Evolutionary conservation across 2,113 vertebrate genomes (phyloP).

Genomic region (Rhadina sibilatrix): DNA sequence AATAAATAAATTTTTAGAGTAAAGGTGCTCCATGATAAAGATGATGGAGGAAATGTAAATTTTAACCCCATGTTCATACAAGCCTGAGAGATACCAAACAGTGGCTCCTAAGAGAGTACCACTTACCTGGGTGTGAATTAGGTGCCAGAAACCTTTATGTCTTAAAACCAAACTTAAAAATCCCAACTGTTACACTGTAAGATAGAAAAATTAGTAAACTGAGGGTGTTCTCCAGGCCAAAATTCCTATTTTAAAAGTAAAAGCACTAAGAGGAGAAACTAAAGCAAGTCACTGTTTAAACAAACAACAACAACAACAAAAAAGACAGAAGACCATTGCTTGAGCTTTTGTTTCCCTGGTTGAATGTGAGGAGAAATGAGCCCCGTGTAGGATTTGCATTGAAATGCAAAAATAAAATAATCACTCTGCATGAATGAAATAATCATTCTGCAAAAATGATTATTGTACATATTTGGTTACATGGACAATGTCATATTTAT

Average conservation of each 20-base stretch:
- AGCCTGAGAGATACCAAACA: not conserved
- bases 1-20: not conserved
- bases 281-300: not conserved
- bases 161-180: not conserved
- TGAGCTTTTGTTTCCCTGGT: not conserved
- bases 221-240: not conserved
- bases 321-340: not conserved
- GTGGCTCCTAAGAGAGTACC: not conserved
- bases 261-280: not conserved
- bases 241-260: not conserved
- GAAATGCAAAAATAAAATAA: not conserved
- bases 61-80: not conserved
- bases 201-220: not conserved
- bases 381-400: not conserved
- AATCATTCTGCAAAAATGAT: not conserved
- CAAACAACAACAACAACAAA: not conserved
- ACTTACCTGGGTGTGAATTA: not conserved
- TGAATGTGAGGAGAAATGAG: not conserved
- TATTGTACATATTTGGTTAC: not conserved
- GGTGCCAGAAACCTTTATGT: not conserved
- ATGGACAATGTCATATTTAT: not conserved
- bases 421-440: too few relatives aligned
- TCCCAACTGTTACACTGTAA: accelerated
- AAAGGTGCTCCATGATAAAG: not conserved
- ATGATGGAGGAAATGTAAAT: not conserved